A percentile compares a stretch with the other conserved stretches of the same genome.
Evolutionary conservation across 2,113 vertebrate species (phyloP).

Genomic region (Cochlearius cochlearius): DNA sequence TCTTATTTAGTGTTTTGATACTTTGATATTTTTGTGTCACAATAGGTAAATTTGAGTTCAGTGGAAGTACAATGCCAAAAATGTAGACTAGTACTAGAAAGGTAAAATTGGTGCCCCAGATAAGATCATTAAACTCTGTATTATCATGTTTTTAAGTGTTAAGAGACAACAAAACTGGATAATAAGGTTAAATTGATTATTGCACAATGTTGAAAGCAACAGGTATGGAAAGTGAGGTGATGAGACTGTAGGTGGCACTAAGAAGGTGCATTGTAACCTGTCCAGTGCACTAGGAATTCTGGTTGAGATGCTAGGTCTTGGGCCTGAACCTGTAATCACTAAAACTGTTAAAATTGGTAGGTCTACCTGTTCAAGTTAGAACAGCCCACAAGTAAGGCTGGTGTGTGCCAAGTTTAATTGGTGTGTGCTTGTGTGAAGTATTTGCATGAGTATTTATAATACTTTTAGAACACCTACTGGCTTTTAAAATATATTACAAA

Average conservation of each 20-base stretch:
- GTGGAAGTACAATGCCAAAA: neutral
- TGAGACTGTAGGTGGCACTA: neutral
- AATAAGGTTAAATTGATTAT: neutral
- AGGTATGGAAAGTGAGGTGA: neutral
- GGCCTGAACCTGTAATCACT: neutral
- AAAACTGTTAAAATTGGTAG: neutral
- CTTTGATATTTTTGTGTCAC: neutral
- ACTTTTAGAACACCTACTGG: neutral
- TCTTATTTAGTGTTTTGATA: neutral
- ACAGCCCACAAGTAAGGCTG: neutral
- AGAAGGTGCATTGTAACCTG: neutral
- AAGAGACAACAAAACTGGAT: neutral
- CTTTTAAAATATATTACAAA: neutral
- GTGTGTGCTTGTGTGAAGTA: neutral
- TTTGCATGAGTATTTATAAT: neutral
- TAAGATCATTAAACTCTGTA: neutral
- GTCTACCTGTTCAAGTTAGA: neutral
- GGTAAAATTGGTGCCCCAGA: neutral
- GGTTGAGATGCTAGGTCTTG: neutral
- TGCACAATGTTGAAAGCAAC: neutral
- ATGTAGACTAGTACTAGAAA: neutral
- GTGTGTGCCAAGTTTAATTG: neutral
- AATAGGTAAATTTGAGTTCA: neutral
- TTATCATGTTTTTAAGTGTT: neutral
- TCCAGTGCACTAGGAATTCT: neutral